phyloP scores from a whole-genome alignment of 2,113 vertebrate genomes.

The Hemibagrus wyckioides region DNA sequence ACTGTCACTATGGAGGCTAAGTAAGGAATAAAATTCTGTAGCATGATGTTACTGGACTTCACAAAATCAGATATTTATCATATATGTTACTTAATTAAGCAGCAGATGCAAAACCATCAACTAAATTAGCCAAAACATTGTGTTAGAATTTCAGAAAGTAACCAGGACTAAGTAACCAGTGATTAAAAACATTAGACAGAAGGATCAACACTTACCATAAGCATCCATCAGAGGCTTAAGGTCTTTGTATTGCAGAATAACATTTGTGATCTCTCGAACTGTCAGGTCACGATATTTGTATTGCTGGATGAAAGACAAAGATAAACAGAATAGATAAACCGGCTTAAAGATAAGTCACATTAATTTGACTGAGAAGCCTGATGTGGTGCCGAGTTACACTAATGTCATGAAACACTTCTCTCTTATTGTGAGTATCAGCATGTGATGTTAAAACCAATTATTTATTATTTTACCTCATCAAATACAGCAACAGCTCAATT shows the following conservation, averaged over 20 bases:
- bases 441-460: background rate
- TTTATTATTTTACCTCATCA: background rate
- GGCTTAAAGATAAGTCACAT: background rate
- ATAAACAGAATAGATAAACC: background rate
- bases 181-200: background rate
- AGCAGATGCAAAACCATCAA: background rate
- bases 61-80: background rate
- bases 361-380: background rate
- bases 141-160: background rate
- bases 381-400: background rate
- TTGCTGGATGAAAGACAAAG: constrained; percentile 74
- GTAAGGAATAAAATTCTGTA: background rate
- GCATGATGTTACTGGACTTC: background rate
- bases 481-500: background rate
- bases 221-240: constrained; percentile 95
- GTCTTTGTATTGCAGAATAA: constrained; percentile 94
- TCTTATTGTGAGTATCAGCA: background rate
- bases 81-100: no score
- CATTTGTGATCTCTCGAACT: constrained; percentile 89
- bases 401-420: no score
- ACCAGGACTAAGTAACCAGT: background rate
- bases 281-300: constrained; percentile 97
- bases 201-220: constrained; percentile 78
- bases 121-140: background rate
- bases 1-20: background rate